Evolutionary conservation across 2,113 vertebrate genomes (phyloP).

Genomic region (Leptodactylus fuscus): DNA sequence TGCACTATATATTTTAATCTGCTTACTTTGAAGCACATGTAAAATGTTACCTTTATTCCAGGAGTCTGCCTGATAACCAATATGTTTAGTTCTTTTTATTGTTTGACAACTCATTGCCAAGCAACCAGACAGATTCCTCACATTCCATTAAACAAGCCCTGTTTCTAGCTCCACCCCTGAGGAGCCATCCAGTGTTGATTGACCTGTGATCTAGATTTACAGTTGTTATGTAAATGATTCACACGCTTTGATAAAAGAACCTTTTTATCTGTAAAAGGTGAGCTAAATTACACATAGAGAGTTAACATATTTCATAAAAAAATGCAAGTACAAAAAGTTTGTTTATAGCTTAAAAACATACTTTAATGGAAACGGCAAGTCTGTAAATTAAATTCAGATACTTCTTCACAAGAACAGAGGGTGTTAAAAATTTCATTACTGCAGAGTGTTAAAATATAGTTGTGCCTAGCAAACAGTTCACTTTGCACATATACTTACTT

Average conservation of each 20-base stretch:
- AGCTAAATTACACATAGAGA: not conserved
- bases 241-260: not conserved
- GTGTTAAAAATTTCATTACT: conserved; percentile 21
- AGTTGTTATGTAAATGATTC: not conserved
- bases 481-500: not conserved
- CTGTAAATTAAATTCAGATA: conserved; percentile 25
- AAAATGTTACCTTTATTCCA: too few species aligned
- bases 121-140: not conserved
- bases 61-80: too few species aligned
- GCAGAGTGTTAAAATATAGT: conserved; percentile 16
- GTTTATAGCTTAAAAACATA: not conserved
- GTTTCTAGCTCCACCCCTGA: not conserved
- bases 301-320: not conserved
- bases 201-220: not conserved
- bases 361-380: conserved; percentile 7
- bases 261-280: not conserved
- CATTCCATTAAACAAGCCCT: not conserved
- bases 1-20: too few species aligned
- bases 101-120: too few species aligned
- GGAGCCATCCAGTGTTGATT: too few species aligned
- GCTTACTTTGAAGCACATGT: too few species aligned
- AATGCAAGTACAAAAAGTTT: not conserved
- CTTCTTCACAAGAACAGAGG: conserved; percentile 27
- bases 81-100: too few species aligned
- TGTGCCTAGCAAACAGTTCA: not conserved